Evolutionary conservation across 2,113 vertebrate species (phyloP).

Genomic region (Strix uralensis): DNA sequence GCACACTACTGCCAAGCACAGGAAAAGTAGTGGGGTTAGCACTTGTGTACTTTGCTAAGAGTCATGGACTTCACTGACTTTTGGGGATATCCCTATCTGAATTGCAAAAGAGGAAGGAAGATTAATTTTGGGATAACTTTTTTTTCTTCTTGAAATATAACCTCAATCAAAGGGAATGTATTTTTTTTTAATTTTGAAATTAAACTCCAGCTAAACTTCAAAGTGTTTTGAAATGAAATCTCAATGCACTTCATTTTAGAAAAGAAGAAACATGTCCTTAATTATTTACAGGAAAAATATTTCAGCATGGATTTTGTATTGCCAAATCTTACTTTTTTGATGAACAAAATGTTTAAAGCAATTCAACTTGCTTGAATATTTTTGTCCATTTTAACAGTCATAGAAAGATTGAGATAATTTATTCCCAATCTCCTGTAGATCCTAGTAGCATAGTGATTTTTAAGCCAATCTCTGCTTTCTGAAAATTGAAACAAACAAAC

Average conservation of each 20-base stretch:
- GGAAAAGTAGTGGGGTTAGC: neutral
- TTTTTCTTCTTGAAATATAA: neutral
- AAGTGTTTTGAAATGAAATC: neutral
- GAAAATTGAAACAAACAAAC: neutral
- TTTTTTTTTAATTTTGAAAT: neutral
- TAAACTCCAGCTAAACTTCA: neutral
- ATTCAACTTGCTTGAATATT: neutral
- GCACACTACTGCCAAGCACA: neutral
- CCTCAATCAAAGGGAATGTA: neutral
- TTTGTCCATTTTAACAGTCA: neutral
- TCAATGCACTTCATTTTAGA: neutral
- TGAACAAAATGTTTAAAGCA: neutral
- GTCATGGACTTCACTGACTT: neutral
- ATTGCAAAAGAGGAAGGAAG: neutral
- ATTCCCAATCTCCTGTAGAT: neutral
- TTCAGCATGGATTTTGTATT: neutral
- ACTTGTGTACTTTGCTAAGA: neutral
- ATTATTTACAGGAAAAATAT: neutral
- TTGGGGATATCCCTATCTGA: neutral
- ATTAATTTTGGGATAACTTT: neutral
- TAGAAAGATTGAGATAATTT: neutral
- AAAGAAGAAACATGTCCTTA: neutral
- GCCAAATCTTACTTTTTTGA: neutral
- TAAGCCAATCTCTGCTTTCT: neutral
- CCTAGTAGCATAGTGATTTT: neutral